phyloP scores from a whole-genome alignment of 2,113 vertebrate genomes.

The Empidonax traillii region DNA sequence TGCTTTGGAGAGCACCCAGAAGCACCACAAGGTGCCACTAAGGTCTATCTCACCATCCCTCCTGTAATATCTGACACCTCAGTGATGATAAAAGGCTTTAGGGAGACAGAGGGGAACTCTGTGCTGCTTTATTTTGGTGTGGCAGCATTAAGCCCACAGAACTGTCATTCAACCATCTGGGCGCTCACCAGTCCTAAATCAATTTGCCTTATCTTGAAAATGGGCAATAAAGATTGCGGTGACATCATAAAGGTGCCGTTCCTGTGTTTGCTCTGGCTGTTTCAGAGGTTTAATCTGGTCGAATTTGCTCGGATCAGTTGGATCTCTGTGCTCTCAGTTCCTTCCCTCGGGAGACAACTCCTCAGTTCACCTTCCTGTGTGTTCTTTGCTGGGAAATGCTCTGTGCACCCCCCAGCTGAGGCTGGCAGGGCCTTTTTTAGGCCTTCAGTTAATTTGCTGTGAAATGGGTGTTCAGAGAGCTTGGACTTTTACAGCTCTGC shows the following conservation, averaged over 20 bases:
- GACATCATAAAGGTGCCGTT: neutral
- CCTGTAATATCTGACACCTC: neutral
- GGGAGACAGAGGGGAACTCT: neutral
- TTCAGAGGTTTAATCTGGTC: neutral
- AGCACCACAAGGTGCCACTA: neutral
- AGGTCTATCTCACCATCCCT: neutral
- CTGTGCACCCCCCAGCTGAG: too few relatives aligned
- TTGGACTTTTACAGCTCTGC: neutral
- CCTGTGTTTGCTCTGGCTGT: neutral
- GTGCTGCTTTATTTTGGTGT: neutral
- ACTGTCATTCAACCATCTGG: neutral
- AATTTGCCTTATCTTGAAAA: constrained; percentile 1
- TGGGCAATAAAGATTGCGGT: neutral
- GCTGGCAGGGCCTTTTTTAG: too few relatives aligned
- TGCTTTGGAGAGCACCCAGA: neutral
- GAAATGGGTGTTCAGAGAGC: neutral
- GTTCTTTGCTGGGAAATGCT: too few relatives aligned
- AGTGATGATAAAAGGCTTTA: neutral
- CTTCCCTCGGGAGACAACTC: neutral
- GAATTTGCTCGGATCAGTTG: neutral
- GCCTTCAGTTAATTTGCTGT: neutral
- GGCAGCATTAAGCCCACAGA: neutral
- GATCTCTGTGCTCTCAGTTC: neutral
- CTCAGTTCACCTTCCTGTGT: neutral
- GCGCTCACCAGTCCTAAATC: neutral